phyloP scores from a whole-genome alignment of 2,888 invertebrate species.

The Paralinhomoeus sp. region DNA sequence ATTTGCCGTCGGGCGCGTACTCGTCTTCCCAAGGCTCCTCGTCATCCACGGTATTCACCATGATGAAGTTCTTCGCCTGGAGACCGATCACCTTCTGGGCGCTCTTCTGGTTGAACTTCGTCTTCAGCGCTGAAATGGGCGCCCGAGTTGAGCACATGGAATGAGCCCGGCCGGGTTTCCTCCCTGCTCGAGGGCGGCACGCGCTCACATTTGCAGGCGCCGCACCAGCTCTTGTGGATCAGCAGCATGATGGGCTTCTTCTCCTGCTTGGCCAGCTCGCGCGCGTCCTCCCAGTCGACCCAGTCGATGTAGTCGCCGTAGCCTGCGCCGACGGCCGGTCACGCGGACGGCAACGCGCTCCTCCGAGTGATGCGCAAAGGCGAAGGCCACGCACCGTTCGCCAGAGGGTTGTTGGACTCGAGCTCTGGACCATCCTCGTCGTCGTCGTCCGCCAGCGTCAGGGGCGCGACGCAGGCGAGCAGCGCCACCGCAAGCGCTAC shows the following conservation, averaged over 20 bases:
- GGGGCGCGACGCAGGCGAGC: too few relatives aligned
- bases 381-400: too few relatives aligned
- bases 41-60: slow-evolving; percentile 31
- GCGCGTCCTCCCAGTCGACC: slow-evolving; percentile 17
- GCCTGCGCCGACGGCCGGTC: slow-evolving; percentile 8
- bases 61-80: slow-evolving; percentile 26
- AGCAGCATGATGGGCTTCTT: slow-evolving; percentile 29
- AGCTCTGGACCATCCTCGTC: too few relatives aligned
- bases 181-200: background rate
- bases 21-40: slow-evolving; percentile 28
- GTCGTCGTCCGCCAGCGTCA: too few relatives aligned
- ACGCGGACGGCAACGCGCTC: too few relatives aligned
- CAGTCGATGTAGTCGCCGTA: slow-evolving; percentile 20
- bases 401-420: too few relatives aligned
- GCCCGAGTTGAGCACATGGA: background rate
- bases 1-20: slow-evolving; percentile 29
- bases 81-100: background rate
- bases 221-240: slow-evolving; percentile 33
- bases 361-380: too few relatives aligned
- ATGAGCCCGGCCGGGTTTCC: too few relatives aligned
- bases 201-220: slow-evolving; percentile 28
- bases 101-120: slow-evolving; percentile 14
- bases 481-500: too few relatives aligned
- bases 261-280: slow-evolving; percentile 17
- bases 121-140: slow-evolving; percentile 15